Base-by-base conservation (phyloP, 1,140 invertebrate genomes). In the Lepidotrigona ventralis region DNA sequence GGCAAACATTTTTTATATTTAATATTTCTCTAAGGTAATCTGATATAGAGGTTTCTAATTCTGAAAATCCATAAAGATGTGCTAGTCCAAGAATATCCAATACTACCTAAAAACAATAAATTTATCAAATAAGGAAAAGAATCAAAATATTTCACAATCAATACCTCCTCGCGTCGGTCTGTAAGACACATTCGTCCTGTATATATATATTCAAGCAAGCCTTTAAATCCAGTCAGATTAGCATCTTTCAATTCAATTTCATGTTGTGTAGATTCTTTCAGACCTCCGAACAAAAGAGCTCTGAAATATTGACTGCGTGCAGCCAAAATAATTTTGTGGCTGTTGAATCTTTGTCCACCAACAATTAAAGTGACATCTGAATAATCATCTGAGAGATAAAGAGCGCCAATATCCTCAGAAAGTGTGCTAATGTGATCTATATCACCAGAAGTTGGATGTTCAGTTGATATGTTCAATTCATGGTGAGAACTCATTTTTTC, bases 251-350 rank as follows among this genome's bases (percentile, higher is more conserved):
- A 91, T 89, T 97, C 96, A 81, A 99, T 98, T 95, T 98, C 97
- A 56, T 89, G 81, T 80, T 94, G 96, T 79, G 95, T 96, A 0
- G 98, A 97, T 94, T 99, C 99, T 86, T 96, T 96, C 94, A 99
- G 95, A 23, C 99, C 99, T 68, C 98, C 98, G 95, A 96, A 98
- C 29, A 99, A 95, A 39, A 99, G 94, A 74, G 97, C 97, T 90
- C 98, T 95, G 94, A 99, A 99, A 94, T 99, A 99, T 90, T 99
- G 97, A 91, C 98, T 99, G 87, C 99, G 95, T 17, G 98, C 97
- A 2, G 99, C 99, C 9, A 99, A 94, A 83, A 99, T 98, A 4
- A 98, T 97, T 91, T 97, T 97, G 93, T 99, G 99, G 53, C 97
- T 98, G 84, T 96, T 96, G 87, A 99, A 97, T 81, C 95, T 94